Evolutionary conservation across 2,888 invertebrate genomes (phyloP).

Genomic region (Perizoma affinitatum): DNA sequence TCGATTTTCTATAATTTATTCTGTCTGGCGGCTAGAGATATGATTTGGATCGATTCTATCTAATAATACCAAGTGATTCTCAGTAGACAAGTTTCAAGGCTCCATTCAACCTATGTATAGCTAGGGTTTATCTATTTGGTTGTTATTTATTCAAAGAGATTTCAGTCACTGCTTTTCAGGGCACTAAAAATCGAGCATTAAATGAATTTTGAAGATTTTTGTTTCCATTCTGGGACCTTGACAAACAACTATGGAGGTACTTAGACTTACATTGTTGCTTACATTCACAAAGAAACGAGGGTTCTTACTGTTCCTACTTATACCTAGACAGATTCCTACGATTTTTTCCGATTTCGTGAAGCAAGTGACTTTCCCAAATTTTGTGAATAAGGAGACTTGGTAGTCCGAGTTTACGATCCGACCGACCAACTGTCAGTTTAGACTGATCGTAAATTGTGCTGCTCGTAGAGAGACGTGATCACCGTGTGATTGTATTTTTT

Average conservation of each 20-base stretch:
- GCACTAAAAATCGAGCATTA: slow-evolving; percentile 3
- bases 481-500: slow-evolving; percentile 29
- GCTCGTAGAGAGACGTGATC: slow-evolving; percentile 44
- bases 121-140: slow-evolving; percentile 4
- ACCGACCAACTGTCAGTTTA: slow-evolving; percentile 45
- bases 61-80: slow-evolving; percentile 11
- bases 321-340: not conserved
- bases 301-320: too few species aligned
- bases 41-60: slow-evolving; percentile 25
- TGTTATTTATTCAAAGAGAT: not conserved
- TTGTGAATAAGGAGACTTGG: slow-evolving; percentile 38
- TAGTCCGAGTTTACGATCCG: slow-evolving; percentile 51
- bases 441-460: slow-evolving; percentile 51
- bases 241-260: slow-evolving; percentile 19
- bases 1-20: slow-evolving; percentile 33
- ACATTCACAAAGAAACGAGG: not conserved
- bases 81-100: not conserved
- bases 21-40: slow-evolving; percentile 29
- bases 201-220: slow-evolving; percentile 24
- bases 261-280: not conserved
- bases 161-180: slow-evolving; percentile 3
- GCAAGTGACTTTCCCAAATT: not conserved
- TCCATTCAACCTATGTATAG: not conserved
- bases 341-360: not conserved
- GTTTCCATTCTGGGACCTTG: slow-evolving; percentile 20